phyloP scores from a whole-genome alignment of 2,113 vertebrate species.

The Tachysurus fulvidraco region DNA sequence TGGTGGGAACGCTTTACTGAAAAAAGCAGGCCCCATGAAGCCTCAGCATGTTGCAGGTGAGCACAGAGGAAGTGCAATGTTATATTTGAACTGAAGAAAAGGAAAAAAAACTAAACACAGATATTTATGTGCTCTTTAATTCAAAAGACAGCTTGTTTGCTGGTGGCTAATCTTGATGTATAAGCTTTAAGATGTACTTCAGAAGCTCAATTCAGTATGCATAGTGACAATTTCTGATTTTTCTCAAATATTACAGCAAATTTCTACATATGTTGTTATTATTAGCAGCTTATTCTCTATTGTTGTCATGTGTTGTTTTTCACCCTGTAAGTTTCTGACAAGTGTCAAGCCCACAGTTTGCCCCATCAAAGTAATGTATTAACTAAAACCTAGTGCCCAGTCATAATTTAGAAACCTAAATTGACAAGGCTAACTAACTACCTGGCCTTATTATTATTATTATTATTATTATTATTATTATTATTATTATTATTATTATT shows the following conservation, averaged over 20 bases:
- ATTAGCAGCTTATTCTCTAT: neutral
- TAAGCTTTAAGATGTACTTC: neutral
- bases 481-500: too few species aligned
- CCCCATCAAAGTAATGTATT: neutral
- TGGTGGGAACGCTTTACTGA: constrained; percentile 87
- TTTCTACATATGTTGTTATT: neutral
- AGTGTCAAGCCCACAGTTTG: neutral
- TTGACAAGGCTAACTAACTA: neutral
- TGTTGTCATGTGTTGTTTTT: neutral
- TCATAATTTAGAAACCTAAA: neutral
- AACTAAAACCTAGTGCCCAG: neutral
- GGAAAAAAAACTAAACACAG: neutral
- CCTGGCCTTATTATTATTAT: too few species aligned
- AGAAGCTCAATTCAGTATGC: neutral
- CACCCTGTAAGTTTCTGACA: neutral
- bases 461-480: too few species aligned
- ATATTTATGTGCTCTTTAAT: too few species aligned
- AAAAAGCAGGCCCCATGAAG: constrained; percentile 82
- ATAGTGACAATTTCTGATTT: neutral
- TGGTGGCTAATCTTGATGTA: neutral
- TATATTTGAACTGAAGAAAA: neutral
- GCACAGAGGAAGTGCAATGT: neutral
- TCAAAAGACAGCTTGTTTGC: too few species aligned
- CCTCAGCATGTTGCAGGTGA: constrained; percentile 92
- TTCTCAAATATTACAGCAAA: too few species aligned